Percentiles rank a stretch among this genome's conserved stretches.
Conservation (phyloP, 2,888 invertebrate species). For the Sminthurinus aureus region DNA sequence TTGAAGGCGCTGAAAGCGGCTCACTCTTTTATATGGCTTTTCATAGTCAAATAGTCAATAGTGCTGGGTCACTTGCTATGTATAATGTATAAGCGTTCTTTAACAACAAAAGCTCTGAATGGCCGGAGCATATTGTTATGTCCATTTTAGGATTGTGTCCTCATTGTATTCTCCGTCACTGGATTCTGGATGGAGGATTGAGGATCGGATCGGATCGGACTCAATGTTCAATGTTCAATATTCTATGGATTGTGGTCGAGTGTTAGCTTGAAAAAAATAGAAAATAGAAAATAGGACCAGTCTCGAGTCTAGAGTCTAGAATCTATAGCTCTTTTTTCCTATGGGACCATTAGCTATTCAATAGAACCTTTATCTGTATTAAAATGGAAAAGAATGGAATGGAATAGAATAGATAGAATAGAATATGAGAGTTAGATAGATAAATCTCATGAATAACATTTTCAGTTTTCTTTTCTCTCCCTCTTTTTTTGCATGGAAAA, state of each 20-base stretch:
- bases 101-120: not conserved
- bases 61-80: not conserved
- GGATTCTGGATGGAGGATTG: constrained; percentile 7
- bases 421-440: constrained; percentile 40
- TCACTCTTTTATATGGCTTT: no score
- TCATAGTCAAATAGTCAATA: no score
- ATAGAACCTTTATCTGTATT: not conserved
- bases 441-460: constrained; percentile 44
- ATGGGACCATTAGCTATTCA: constrained; percentile 40
- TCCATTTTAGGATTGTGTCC: no score
- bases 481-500: not conserved
- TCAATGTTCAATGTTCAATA: not conserved
- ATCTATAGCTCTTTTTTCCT: not conserved
- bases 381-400: not conserved
- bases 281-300: no score
- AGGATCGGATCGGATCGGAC: constrained; percentile 6
- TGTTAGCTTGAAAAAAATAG: no score
- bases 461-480: not conserved
- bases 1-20: no score
- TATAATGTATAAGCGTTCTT: not conserved
- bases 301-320: no score
- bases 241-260: no score
- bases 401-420: no score
- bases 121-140: no score
- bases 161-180: no score